These are phyloP conservation scores for Clupea harengus DNA, from an alignment of 2,113 vertebrate genomes.

Conservation along the genomic window DNA sequence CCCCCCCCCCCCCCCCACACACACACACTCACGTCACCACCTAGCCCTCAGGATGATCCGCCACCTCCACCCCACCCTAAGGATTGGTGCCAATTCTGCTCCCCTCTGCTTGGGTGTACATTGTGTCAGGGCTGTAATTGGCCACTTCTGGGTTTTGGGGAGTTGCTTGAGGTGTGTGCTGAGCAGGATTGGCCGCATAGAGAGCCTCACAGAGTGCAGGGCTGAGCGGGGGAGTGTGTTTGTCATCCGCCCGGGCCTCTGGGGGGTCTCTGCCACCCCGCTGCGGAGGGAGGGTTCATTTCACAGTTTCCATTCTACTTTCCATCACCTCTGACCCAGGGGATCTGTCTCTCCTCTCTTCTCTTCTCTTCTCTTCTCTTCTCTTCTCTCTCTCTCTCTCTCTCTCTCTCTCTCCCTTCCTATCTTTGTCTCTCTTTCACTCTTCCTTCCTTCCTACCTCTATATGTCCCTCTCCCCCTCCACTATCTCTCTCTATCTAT, in stretches of 20 bases:
- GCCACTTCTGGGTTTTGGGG: neutral
- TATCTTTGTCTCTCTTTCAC: neutral
- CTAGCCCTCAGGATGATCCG: neutral
- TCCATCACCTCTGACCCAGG: conserved; percentile 14
- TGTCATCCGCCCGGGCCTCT: conserved; percentile 29
- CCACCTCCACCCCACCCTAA: neutral
- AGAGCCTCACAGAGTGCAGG: neutral
- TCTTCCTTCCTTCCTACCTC: neutral
- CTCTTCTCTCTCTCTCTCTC: neutral
- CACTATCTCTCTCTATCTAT: neutral
- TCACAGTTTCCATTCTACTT: conserved; percentile 37
- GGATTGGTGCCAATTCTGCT: neutral
- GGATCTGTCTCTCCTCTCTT: conserved; percentile 24
- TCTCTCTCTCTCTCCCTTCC: neutral
- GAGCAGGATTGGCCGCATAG: neutral
- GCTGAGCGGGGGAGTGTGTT: conserved; percentile 19
- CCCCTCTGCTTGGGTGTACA: neutral
- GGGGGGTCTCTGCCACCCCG: conserved; percentile 9
- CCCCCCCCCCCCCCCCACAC: neutral
- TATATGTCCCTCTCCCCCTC: neutral
- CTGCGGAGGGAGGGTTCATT: conserved; percentile 27
- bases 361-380: conserved; percentile 16
- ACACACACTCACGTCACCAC: conserved; percentile 6
- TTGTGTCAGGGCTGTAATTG: neutral
- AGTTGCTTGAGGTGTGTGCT: neutral